These are phyloP conservation scores for Parus major DNA, from an alignment of 2,113 vertebrate species.

Conservation along the genomic window DNA sequence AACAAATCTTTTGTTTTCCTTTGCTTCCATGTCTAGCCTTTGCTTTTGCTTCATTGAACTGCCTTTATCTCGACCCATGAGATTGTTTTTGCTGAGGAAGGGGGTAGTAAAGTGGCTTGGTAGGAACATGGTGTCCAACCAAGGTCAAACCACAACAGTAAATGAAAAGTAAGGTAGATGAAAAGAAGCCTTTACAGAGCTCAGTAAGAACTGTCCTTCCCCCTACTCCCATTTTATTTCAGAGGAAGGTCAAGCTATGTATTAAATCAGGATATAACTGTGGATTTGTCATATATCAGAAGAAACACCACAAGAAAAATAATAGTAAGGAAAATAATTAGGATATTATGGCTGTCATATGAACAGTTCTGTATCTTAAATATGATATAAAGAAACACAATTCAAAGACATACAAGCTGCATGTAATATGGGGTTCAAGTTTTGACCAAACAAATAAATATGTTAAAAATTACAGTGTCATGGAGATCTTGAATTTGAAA, in stretches of 20 bases:
- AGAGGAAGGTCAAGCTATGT: neutral
- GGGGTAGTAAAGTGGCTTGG: neutral
- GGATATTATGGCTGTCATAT: neutral
- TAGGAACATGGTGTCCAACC: neutral
- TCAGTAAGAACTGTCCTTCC: neutral
- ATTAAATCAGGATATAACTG: neutral
- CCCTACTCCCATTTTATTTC: neutral
- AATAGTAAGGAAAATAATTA: neutral
- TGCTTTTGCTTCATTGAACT: neutral
- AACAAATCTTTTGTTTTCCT: neutral
- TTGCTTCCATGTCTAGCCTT: neutral
- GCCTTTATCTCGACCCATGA: neutral
- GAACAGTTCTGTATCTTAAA: neutral
- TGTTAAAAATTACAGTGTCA: neutral
- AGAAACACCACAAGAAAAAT: neutral
- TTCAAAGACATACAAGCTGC: neutral
- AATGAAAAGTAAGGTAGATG: neutral
- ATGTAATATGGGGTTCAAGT: neutral
- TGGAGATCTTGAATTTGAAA: neutral
- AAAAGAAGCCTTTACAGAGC: neutral
- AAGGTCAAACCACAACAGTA: neutral
- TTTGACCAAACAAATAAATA: neutral
- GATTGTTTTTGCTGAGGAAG: neutral
- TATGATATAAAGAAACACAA: neutral
- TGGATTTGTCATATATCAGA: neutral